These are phyloP conservation scores for human (Homo sapiens) DNA, from an alignment of 2,113 vertebrate species.

Conservation along the genomic window DNA sequence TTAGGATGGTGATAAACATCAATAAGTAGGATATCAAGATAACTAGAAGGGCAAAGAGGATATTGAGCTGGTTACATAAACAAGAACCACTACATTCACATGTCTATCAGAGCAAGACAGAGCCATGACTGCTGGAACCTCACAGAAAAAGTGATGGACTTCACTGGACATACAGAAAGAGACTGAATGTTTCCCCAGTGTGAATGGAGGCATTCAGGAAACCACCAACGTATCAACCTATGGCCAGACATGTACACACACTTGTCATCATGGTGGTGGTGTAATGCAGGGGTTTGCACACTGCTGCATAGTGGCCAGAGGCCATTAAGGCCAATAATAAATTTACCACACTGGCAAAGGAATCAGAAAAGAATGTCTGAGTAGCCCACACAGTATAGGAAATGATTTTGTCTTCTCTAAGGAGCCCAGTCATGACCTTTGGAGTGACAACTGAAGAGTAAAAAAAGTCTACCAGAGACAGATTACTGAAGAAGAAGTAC, in stretches of 20 bases:
- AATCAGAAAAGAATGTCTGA: constrained; percentile 41
- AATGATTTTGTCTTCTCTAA: background rate
- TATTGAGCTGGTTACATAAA: background rate
- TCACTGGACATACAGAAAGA: constrained; percentile 51
- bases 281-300: constrained; percentile 64
- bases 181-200: background rate
- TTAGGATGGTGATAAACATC: constrained; percentile 32
- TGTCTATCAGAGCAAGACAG: constrained; percentile 50
- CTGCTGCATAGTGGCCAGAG: background rate
- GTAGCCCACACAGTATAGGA: constrained; percentile 53
- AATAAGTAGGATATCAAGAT: background rate
- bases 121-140: background rate
- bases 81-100: constrained; percentile 12
- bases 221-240: background rate
- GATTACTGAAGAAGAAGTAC: constrained; percentile 54
- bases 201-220: constrained; percentile 20
- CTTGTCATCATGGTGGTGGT: constrained; percentile 8
- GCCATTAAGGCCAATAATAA: background rate
- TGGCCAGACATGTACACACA: background rate
- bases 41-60: constrained; percentile 12
- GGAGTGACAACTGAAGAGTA: constrained; percentile 9
- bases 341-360: background rate
- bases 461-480: background rate
- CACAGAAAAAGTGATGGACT: constrained; percentile 73
- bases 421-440: background rate